Conservation (phyloP, 2,888 invertebrate species). For the Linnaemya tessellans region DNA sequence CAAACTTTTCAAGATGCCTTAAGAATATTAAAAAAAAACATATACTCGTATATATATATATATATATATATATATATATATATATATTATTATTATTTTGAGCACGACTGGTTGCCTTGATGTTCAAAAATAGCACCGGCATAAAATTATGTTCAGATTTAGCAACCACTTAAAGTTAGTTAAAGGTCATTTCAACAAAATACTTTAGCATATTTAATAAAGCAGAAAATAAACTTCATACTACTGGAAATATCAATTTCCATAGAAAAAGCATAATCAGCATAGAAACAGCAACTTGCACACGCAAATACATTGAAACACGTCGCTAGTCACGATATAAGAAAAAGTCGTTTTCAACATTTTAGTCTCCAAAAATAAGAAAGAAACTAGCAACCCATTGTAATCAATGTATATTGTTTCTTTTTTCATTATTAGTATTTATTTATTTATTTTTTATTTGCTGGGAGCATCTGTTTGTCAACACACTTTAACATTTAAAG, state of each 20-base stretch:
- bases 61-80: too few species aligned
- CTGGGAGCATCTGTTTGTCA: conserved; percentile 65
- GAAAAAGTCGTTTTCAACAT: conserved; percentile 61
- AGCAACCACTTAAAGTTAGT: conserved; percentile 52
- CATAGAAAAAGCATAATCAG: conserved; percentile 16
- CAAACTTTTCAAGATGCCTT: background rate
- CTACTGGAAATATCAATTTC: conserved; percentile 38
- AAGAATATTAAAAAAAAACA: background rate
- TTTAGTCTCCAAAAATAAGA: conserved; percentile 50
- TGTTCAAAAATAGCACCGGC: background rate
- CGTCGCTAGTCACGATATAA: conserved; percentile 64
- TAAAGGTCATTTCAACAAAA: conserved; percentile 70
- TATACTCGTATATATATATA: too few species aligned
- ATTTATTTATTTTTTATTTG: conserved; percentile 8
- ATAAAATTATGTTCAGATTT: conserved; percentile 36
- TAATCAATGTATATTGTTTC: background rate
- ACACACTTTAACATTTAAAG: conserved; percentile 71
- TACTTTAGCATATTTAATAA: conserved; percentile 66
- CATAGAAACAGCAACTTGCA: conserved; percentile 19
- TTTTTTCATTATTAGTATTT: conserved; percentile 6
- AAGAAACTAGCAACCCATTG: conserved; percentile 51
- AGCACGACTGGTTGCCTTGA: conserved; percentile 7
- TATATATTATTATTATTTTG: background rate
- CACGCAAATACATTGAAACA: conserved; percentile 64
- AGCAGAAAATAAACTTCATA: conserved; percentile 62